Evolutionary conservation across 2,113 vertebrate genomes (phyloP), one percentile per base, ranked within the genome.

Genomic region (Entelurus aequoreus): DNA sequence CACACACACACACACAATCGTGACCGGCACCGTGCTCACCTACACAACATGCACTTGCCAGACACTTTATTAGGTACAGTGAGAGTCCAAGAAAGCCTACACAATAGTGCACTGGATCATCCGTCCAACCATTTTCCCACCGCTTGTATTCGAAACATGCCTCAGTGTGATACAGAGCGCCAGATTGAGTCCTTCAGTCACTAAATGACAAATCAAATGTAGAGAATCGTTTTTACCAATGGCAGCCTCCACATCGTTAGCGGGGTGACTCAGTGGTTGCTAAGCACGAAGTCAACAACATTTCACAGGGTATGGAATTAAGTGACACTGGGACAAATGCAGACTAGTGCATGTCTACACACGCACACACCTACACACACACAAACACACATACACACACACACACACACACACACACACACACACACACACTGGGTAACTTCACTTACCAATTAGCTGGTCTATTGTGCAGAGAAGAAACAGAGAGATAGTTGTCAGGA

Each of bases 381-480:
- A 46, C 53, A 62, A 5, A 4, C 1, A 48, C 13, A 15, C 50
- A 61, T 38, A 42, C 4, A 50, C 48, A 6, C 37, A 28, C 12
- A 53, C 46, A 53, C 44, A 47, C 35, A 53, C 47, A 21, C 37
- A 48, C 54, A 28, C 50, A 53, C 59, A 54, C 8, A 11, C 46
- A 14, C 48, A 8, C 46, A 11, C 48, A 6, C n/a, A 19, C 15
- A 13, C 1, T 9, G 28, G 37, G 48, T 64, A 48, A 65, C 54
- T 63, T 73, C 12, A 67, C 44, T 64, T 77, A 59, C 66, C 78
- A 72, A 83, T 80, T 78, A 75, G 60, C 38, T 6, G 54, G 51
- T 36, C 6, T n/a, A 16, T 47, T 53, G 67, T 75, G 21, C 19
- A 46, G 11, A 16, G 7, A 12, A 28, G 59, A 63, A 73, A 14